Base-by-base conservation (phyloP, 2,797 vertebrate genomes). In the Lepilemur septentrionalis region DNA sequence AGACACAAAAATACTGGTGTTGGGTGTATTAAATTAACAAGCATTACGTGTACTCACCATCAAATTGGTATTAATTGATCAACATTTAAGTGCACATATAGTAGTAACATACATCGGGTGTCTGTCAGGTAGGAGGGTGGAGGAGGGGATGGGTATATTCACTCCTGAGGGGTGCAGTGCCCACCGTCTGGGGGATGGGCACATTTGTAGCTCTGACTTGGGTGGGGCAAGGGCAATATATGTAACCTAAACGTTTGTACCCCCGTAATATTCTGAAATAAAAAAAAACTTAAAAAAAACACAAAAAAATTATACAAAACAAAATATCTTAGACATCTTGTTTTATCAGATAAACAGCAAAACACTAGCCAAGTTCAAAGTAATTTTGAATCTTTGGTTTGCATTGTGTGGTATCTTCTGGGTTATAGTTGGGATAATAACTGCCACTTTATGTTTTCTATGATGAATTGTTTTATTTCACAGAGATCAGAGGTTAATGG, bases 381-480 rank as follows among this genome's bases (percentile, higher is more conserved):
- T 70, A 78, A 80, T 86, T 91, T 92, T 87, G 30, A 80, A 83
- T 89, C 38, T 41, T 63, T 46, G 4, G 32, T 92, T 90, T 93
- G 22, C 10, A 25, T 6, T 76, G 38, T 80, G 20, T 46, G 48
- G 32, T 35, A 87, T 46, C 46, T 30, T 92, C 30, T 84, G 63
- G 52, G 59, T 43, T 86, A 32, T 75, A 52, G 22, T 55, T 50
- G 52, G 65, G 41, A 61, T 70, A 85, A 83, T 91, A 43, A 75
- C 75, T 38, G 2, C 41, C 52, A 15, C 32, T 85, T 83, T 63
- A 14, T 65, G 5, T 67, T 95, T 95, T 93, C 81, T 76, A 17
- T 65, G 81, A 90, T 95, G 46, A 50, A 28, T 48, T 82, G 43
- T 65, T 89, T 94, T 86, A 69, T 95, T 83, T 87, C 30, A 18